These are phyloP conservation scores for Notarius quadriscutis DNA, from an alignment of 2,113 vertebrate genomes.

Conservation along the genomic window DNA sequence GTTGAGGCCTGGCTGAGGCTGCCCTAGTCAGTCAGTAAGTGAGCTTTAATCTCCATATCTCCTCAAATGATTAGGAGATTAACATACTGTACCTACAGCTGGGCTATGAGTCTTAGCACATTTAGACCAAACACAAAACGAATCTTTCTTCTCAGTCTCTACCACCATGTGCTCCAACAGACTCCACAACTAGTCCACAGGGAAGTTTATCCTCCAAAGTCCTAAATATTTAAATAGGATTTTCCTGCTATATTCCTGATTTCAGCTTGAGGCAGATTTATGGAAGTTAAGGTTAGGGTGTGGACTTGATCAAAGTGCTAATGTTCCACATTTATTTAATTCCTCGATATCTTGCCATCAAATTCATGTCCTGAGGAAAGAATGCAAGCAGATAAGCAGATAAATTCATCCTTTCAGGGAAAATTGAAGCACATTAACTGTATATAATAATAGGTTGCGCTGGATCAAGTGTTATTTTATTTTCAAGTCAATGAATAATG, in stretches of 20 bases:
- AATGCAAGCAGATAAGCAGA: background rate
- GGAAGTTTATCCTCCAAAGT: background rate
- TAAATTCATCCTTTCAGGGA: background rate
- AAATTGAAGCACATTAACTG: background rate
- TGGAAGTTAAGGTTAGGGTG: background rate
- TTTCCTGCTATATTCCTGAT: background rate
- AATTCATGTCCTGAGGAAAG: background rate
- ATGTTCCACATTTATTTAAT: background rate
- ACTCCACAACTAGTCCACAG: background rate
- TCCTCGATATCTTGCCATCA: background rate
- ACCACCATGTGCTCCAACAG: background rate
- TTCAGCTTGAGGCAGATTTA: background rate
- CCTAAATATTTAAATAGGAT: background rate
- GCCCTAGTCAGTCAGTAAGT: no score
- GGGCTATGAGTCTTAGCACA: no score
- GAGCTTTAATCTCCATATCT: background rate
- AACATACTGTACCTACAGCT: background rate
- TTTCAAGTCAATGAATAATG: background rate
- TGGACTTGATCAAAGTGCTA: background rate
- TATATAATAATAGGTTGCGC: background rate
- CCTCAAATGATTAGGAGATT: background rate
- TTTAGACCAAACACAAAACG: background rate
- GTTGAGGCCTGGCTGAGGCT: no score
- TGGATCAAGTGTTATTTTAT: background rate
- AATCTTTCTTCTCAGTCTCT: background rate